Evolutionary conservation across 2,113 vertebrate species (phyloP), one percentile per base, ranked within the genome.

Genomic region (Oncorhynchus kisutch): DNA sequence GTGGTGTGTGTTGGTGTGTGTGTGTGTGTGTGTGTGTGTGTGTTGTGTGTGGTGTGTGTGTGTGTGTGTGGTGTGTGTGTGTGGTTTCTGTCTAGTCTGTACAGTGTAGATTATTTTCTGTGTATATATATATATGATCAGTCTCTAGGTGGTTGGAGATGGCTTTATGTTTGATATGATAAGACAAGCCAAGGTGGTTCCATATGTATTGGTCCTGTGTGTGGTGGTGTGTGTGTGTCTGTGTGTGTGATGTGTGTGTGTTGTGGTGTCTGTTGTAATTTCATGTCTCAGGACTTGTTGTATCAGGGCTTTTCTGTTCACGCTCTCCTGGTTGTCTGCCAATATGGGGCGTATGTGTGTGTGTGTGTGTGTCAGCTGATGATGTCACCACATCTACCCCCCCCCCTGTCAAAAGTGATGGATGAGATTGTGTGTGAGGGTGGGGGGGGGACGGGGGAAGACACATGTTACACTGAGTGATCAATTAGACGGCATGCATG

Each of bases 141-240:
- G 78, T 67, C 78, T 87, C 49, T 73, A 67, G 70, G 75, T 29
- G 80, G 86, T 85, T 86, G 86, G 87, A 87, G 86, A 88, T 86
- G 81, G 89, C 88, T 91, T 89, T 85, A 86, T 89, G 83, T 82
- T 78, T 76, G 62, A 74, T 81, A 82, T 86, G 82, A 88, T 65
- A 74, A 90, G 83, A 87, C 85, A 83, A 88, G 77, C 84, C 73
- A 89, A 88, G 86, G 83, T 87, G 85, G 91, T n/a, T 93, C 87
- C 74, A 91, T 91, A 84, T 51, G 78, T 89, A 89, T 90, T 79
- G 90, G 91, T 92, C 77, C 74, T 71, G 48, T 25, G 25, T 25
- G 25, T 25, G 25, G 25, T 25, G 25, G 24, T 25, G 24, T 25
- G 24, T 84, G 65, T 51, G 25, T 25, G 25, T 25, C 2, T 25